Evolutionary conservation across 2,888 invertebrate species (phyloP).

Genomic region (Drosophila macrospina): DNA sequence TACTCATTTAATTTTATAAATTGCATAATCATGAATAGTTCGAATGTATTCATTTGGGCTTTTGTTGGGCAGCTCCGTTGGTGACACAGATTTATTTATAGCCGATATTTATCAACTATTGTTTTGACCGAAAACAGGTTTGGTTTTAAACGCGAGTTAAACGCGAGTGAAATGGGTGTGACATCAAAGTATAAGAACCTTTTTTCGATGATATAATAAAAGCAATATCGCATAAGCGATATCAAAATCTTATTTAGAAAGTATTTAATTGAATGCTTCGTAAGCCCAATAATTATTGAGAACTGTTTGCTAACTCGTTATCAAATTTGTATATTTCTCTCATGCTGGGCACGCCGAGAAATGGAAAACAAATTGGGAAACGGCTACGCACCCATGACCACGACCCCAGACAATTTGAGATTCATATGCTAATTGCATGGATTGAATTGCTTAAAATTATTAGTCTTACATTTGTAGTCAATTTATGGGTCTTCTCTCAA

Average conservation of each 20-base stretch:
- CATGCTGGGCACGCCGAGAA: conserved; percentile 39
- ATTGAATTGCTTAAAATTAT: conserved; percentile 44
- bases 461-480: conserved; percentile 59
- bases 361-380: conserved; percentile 34
- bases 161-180: conserved; percentile 61
- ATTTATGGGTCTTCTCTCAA: conserved; percentile 59
- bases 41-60: conserved; percentile 50
- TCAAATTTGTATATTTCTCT: conserved; percentile 4
- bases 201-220: conserved; percentile 27
- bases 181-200: conserved; percentile 26
- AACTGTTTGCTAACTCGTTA: conserved; percentile 18
- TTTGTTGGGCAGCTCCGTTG: conserved; percentile 36
- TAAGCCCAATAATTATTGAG: conserved; percentile 33
- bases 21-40: conserved; percentile 71
- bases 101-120: conserved; percentile 52
- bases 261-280: conserved; percentile 25
- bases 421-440: conserved; percentile 14
- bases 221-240: neutral
- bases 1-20: conserved; percentile 71
- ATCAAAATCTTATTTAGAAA: conserved; percentile 27
- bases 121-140: conserved; percentile 55
- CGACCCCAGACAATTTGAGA: conserved; percentile 5
- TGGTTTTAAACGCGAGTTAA: conserved; percentile 5
- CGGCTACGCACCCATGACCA: conserved; percentile 34
- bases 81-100: conserved; percentile 78